Base-by-base conservation (phyloP, 2,888 invertebrate genomes). In the Tinea semifulvella region DNA sequence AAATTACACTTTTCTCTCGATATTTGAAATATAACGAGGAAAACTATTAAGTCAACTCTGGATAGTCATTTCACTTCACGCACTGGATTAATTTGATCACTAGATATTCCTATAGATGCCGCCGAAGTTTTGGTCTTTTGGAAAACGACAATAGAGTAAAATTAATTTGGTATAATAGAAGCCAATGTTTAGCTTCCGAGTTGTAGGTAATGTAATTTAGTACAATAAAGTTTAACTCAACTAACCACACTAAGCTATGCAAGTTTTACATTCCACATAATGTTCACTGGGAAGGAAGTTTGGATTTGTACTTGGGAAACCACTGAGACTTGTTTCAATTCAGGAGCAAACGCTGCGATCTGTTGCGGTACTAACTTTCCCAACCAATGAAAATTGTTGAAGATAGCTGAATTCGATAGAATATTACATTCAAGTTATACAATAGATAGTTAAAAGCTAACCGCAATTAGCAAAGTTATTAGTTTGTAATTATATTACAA, bases 291-390 rank as follows among this genome's bases (percentile, higher is more conserved):
- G 13, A 14, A 31, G 31, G 11, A 31, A 31, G 50, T 56, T 52
- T 51, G 55, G 49, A 60, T 60, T 58, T 57, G 58, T 55, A 56
- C 46, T 52, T 43, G 47, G 50, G 49, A 51, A 54, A 54, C 31
- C 31, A 31, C 52, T 45, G 49, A 53, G 54, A 54, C 52, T 53
- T 53, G 58, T 52, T 56, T 50, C 51, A 58, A 55, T 58, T 62
- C 53, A 47, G 51, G 45, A 48, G 54, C 58, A 58, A 63, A 63
- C 53, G 59, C 51, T 51, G 38, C 17, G 38, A 36, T 36, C 36
- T 38, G 38, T 38, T 2, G 38, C 38, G 38, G 38, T 38, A n/a
- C 18, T 11, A 19, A 31, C 17, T 3, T 38, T 18, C 10, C 18
- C 38, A 14, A 19, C 38, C 17, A n/a, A 38, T 3, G 8, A 8